These are phyloP conservation scores for Hydra vulgaris DNA, from an alignment of 30 jellyfish, hydroid and myxozoan species.

Conservation along the genomic window DNA sequence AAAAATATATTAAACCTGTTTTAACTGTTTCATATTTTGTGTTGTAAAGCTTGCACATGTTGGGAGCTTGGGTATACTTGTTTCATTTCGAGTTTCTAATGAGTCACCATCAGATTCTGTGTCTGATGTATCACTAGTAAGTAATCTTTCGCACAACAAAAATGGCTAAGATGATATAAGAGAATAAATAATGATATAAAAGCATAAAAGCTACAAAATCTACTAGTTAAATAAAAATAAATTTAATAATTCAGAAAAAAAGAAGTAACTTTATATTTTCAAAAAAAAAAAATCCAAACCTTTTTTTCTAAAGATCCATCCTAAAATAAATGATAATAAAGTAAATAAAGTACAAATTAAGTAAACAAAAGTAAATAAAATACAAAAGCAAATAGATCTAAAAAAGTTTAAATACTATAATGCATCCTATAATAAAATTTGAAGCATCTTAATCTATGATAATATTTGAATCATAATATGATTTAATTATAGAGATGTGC, in stretches of 20 bases:
- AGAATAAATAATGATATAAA: background rate
- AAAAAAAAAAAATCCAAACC: background rate
- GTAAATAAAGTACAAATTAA: too few species aligned
- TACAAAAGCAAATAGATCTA: too few species aligned
- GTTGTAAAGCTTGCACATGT: constrained; percentile 86
- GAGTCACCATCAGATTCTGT: constrained; percentile 50
- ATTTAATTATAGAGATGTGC: too few species aligned
- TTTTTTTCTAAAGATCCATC: background rate
- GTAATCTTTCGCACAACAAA: constrained; percentile 54
- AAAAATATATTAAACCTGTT: background rate
- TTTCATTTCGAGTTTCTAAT: background rate
- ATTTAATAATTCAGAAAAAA: background rate
- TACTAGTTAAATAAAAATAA: background rate
- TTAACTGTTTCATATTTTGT: constrained; percentile 72
- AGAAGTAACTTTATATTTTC: too few species aligned
- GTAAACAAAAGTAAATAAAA: too few species aligned
- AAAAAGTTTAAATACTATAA: too few species aligned
- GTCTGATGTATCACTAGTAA: constrained; percentile 85
- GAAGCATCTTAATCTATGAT: too few species aligned
- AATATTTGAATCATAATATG: too few species aligned
- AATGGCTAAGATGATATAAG: constrained; percentile 34
- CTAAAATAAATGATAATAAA: too few species aligned
- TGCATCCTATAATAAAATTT: too few species aligned
- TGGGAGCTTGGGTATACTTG: constrained; percentile 9
- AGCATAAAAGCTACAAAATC: background rate